Conservation (phyloP, 2,113 vertebrate genomes). For the Parotia lawesii region DNA sequence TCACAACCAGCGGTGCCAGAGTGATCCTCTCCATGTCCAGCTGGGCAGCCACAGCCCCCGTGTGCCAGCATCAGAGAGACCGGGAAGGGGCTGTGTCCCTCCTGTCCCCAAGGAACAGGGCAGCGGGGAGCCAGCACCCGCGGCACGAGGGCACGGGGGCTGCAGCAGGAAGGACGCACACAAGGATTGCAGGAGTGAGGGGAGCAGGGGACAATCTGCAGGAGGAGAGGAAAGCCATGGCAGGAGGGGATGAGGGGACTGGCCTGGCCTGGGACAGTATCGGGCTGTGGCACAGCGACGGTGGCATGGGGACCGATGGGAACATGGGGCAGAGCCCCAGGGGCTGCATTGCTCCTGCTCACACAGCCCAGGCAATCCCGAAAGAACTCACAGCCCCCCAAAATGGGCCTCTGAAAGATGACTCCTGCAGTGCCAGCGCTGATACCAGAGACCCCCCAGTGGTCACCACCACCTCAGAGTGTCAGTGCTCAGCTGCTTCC, state of each 20-base stretch:
- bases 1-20: neutral
- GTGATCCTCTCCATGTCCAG: too few species aligned
- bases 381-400: neutral
- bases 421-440: neutral
- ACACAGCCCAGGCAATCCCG: neutral
- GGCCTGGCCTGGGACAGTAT: neutral
- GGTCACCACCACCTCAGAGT: neutral
- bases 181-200: neutral
- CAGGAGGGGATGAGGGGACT: neutral
- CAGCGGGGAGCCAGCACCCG: neutral
- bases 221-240: too few species aligned
- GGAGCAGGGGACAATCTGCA: too few species aligned
- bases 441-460: too few species aligned
- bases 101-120: neutral
- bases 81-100: neutral
- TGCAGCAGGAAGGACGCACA: rapidly evolving
- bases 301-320: rapidly evolving
- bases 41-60: neutral
- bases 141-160: rapidly evolving
- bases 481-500: neutral
- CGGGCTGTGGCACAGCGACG: rapidly evolving
- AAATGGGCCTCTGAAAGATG: neutral
- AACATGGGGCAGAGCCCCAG: neutral
- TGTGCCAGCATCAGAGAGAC: neutral
- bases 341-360: neutral